phyloP scores from a whole-genome alignment of 2,113 vertebrate genomes.

The Perca schrenkii region DNA sequence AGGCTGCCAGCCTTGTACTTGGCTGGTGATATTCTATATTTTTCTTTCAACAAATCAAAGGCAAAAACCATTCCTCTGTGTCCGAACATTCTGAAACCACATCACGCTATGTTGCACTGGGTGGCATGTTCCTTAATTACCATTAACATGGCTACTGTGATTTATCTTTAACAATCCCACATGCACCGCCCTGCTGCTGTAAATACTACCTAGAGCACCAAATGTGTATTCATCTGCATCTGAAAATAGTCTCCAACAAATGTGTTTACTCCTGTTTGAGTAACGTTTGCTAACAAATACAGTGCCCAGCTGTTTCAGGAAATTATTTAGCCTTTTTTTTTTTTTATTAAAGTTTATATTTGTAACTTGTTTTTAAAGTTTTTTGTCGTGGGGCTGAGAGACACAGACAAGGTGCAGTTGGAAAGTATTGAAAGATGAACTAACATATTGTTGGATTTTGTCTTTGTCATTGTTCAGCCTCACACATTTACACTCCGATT shows the following conservation, averaged over 20 bases:
- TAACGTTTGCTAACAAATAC: too few relatives aligned
- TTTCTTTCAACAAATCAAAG: too few relatives aligned
- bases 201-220: background rate
- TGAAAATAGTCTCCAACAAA: constrained; percentile 1
- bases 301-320: background rate
- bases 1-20: too few relatives aligned
- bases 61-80: too few relatives aligned
- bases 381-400: too few relatives aligned
- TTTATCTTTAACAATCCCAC: background rate
- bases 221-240: background rate
- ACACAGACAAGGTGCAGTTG: too few relatives aligned
- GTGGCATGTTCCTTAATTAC: background rate
- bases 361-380: background rate
- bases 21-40: too few relatives aligned
- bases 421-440: too few relatives aligned
- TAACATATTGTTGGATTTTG: too few relatives aligned
- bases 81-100: too few relatives aligned
- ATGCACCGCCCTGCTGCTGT: background rate
- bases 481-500: background rate
- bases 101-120: background rate
- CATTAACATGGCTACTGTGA: background rate
- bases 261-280: background rate
- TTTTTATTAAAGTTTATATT: background rate
- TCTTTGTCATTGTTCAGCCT: too few relatives aligned
- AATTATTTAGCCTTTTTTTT: background rate